These are phyloP conservation scores for Zaprionus vittiger DNA, from an alignment of 1,140 invertebrate genomes.

Conservation along the genomic window DNA sequence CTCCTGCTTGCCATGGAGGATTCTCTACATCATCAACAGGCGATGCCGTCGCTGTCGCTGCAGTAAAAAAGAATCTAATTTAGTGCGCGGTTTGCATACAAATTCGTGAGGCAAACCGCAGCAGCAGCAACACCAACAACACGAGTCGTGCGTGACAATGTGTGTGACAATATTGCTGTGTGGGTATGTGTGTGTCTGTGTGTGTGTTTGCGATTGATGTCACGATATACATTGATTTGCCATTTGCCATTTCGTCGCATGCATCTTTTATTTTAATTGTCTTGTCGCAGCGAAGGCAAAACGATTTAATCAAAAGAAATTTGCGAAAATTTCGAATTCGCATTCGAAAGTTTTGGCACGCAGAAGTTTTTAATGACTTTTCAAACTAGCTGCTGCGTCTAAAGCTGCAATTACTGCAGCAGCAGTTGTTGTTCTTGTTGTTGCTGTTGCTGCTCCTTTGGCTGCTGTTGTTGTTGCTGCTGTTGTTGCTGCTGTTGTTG, in stretches of 20 bases:
- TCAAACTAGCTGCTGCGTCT: conserved; percentile 54
- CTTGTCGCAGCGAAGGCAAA: conserved; percentile 49
- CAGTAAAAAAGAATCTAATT: conserved; percentile 83
- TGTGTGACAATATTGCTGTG: conserved; percentile 2
- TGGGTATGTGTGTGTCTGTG: conserved; percentile 31
- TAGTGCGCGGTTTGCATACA: conserved; percentile 83
- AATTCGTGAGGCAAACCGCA: conserved; percentile 43
- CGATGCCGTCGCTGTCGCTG: conserved; percentile 50
- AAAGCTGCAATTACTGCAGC: conserved; percentile 71
- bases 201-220: conserved; percentile 73
- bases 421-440: neutral
- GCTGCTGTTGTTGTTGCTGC: conserved; percentile 2
- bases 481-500: conserved; percentile 25
- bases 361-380: conserved; percentile 80
- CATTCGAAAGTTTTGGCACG: conserved; percentile 60
- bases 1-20: conserved; percentile 34
- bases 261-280: conserved; percentile 81
- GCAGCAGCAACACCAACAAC: conserved; percentile 4
- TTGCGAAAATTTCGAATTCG: conserved; percentile 45
- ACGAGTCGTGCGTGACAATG: conserved; percentile 61
- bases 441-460: neutral
- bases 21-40: conserved; percentile 56
- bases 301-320: conserved; percentile 77
- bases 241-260: conserved; percentile 55
- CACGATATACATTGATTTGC: conserved; percentile 83